Base-by-base conservation (phyloP, 2,113 vertebrate species). In the Pelvicachromis taeniatus region DNA sequence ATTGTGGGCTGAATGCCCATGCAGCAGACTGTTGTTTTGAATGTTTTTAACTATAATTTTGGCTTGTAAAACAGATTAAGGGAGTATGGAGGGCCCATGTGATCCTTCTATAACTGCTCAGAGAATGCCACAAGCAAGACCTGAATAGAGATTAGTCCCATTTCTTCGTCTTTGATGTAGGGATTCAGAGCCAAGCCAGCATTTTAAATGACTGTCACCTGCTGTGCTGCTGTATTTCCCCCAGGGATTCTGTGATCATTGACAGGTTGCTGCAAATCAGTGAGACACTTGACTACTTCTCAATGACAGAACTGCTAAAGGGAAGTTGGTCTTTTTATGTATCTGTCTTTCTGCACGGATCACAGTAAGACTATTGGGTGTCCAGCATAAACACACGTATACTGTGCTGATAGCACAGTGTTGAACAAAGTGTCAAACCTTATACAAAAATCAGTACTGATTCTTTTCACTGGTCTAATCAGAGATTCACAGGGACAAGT, bases 201-300 rank as follows among this genome's bases (percentile, higher is more conserved):
- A 92, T 91, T 87, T 88, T 85, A 93, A 92, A 93, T 94, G 91
- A 90, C 90, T 90, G 85, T 87, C 93, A 90, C 91, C 93, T 94
- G 93, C 92, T 94, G 93, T 70, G 88, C 83, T 55, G 89, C 88
- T 90, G 90, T 87, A 91, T 87, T 53, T 89, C 87, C 92, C 42
- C 89, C 80, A 78, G 89, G 92, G 89, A 90, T 42, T 35, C 86
- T 94, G 75, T 90, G 90, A 93, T 93, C 89, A 90, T 89, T 91
- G 90, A 87, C 88, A 91, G 87, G 88, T 89, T 86, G 81, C 90
- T 77, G 87, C 80, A 82, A 87, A 93, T 91, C 91, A 90, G 83
- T 88, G 70, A 89, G 82, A 84, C 85, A 84, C 88, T 92, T 87
- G 82, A 89, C 84, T 92, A 80, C 78, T 85, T 77, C 90, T 91